Percentiles rank a stretch among this genome's conserved stretches.
Evolutionary conservation across 2,888 invertebrate genomes (phyloP).

Genomic region (Plemyria rubiginata): DNA sequence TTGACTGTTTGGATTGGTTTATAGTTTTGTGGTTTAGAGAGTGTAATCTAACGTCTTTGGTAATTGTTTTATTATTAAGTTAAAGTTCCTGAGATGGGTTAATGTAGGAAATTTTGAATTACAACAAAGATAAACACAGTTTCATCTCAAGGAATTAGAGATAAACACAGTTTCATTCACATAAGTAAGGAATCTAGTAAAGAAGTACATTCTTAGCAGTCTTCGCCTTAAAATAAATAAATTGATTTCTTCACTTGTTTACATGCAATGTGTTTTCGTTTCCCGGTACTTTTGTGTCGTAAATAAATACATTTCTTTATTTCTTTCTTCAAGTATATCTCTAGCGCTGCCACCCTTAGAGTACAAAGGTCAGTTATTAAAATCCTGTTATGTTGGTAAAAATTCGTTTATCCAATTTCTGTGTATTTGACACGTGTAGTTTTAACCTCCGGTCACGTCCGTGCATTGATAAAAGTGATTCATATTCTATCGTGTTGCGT

Average conservation of each 20-base stretch:
- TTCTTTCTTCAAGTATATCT: no score
- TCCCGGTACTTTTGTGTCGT: no score
- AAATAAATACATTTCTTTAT: no score
- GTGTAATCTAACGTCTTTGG: conserved; percentile 26
- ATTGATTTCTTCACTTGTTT: no score
- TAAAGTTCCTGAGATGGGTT: conserved; percentile 1
- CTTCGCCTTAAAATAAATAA: no score
- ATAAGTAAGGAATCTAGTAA: no score
- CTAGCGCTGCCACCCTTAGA: no score
- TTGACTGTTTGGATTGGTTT: conserved; percentile 40
- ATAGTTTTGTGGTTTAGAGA: conserved; percentile 31
- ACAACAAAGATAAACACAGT: background rate
- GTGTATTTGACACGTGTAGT: conserved; percentile 2
- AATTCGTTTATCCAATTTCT: background rate
- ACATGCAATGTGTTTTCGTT: no score
- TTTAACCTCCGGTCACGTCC: background rate
- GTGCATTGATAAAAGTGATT: conserved; percentile 1
- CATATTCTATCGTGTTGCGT: background rate
- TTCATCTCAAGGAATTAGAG: no score
- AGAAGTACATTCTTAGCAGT: no score
- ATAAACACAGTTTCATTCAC: background rate
- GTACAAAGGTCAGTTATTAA: no score
- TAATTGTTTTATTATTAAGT: conserved; percentile 20
- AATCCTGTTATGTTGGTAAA: background rate
- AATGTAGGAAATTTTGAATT: background rate